These are phyloP conservation scores for Stigmatopora nigra DNA, from an alignment of 2,113 vertebrate genomes.

Conservation along the genomic window DNA sequence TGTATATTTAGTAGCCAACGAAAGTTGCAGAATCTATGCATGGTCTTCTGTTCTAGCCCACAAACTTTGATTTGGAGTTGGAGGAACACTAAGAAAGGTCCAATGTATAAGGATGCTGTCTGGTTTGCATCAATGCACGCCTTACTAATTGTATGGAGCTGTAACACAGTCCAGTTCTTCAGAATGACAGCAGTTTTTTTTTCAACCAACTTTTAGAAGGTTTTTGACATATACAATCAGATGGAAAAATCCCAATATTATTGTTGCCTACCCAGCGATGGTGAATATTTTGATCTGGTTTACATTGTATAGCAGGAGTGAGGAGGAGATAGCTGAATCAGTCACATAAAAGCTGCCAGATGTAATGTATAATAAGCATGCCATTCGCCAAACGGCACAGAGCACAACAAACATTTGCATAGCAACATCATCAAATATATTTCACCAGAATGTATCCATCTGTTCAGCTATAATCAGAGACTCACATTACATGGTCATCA, in stretches of 20 bases:
- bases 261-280: not conserved
- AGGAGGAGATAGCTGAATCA: not conserved
- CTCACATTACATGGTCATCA: too few species aligned
- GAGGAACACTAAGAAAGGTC: not conserved
- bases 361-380: not conserved
- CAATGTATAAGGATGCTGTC: not conserved
- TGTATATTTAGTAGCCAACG: not conserved
- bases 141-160: not conserved
- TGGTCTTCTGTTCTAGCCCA: too few species aligned
- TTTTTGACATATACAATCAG: not conserved
- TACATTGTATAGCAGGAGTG: not conserved
- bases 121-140: not conserved
- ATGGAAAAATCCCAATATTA: constrained; percentile 1
- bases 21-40: not conserved
- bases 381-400: not conserved
- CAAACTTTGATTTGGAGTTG: not conserved
- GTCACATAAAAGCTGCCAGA: not conserved
- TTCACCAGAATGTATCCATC: not conserved
- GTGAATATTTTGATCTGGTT: not conserved
- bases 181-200: not conserved
- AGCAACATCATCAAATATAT: not conserved
- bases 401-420: not conserved
- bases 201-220: not conserved
- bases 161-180: not conserved
- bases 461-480: not conserved